A percentile compares a stretch with the other conserved stretches of the same genome.
phyloP scores from a whole-genome alignment of 2,888 invertebrate genomes.

The Microctonus hyperodae region DNA sequence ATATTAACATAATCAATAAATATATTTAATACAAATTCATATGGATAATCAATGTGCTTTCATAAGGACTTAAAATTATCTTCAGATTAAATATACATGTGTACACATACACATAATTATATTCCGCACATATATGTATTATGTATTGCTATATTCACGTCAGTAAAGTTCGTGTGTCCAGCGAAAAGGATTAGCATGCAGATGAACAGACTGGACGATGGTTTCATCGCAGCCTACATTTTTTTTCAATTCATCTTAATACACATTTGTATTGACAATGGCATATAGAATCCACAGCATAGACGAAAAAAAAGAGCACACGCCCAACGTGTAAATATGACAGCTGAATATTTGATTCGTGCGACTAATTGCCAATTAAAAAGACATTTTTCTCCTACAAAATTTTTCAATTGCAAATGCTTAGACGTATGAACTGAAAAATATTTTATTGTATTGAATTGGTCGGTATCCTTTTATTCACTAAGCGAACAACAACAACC shows the following conservation, averaged over 20 bases:
- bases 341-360: slow-evolving; percentile 56
- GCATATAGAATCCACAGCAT: not conserved
- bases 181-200: slow-evolving; percentile 8
- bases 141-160: not conserved
- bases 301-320: not conserved
- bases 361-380: slow-evolving; percentile 63
- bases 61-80: no score
- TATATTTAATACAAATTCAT: no score
- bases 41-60: no score
- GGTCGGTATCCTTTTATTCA: slow-evolving; percentile 28
- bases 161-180: not conserved
- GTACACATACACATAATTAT: not conserved
- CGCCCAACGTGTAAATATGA: slow-evolving; percentile 27
- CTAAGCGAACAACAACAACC: slow-evolving; percentile 22
- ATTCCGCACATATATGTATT: not conserved
- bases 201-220: slow-evolving; percentile 21
- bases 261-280: not conserved
- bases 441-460: slow-evolving; percentile 25
- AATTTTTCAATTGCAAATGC: slow-evolving; percentile 8
- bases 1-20: no score
- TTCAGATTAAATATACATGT: no score
- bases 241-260: not conserved
- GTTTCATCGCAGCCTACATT: not conserved
- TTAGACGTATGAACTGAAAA: not conserved
- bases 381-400: slow-evolving; percentile 52